phyloP scores from a whole-genome alignment of 1,140 invertebrate species.

The Holotrichia oblita region DNA sequence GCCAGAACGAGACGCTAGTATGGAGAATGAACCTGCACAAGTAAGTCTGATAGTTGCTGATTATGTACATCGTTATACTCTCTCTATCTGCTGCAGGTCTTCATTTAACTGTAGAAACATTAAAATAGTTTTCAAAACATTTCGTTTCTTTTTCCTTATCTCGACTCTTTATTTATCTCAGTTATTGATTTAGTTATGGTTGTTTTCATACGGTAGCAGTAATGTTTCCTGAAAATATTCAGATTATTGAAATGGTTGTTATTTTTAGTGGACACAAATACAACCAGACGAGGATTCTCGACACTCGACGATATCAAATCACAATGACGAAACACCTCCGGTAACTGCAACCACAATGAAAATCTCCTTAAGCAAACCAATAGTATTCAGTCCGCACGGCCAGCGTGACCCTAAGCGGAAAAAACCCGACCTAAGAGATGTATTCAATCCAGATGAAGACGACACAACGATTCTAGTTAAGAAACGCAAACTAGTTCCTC shows the following conservation, averaged over 20 bases:
- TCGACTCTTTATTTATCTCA: too few relatives aligned
- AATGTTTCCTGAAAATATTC: too few relatives aligned
- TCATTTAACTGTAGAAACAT: too few relatives aligned
- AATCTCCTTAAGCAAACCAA: conserved; percentile 58
- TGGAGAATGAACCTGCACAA: conserved; percentile 52
- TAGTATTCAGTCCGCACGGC: conserved; percentile 55
- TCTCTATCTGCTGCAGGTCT: background rate
- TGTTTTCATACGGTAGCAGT: too few relatives aligned
- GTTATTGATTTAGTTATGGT: too few relatives aligned
- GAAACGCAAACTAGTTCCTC: conserved; percentile 85
- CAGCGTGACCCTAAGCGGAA: conserved; percentile 62
- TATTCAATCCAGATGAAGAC: conserved; percentile 92
- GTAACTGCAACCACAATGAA: conserved; percentile 58
- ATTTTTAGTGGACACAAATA: conserved; percentile 56
- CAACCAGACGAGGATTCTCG: conserved; percentile 59
- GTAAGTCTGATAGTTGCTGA: conserved; percentile 41
- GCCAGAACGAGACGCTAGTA: conserved; percentile 48
- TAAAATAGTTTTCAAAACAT: too few relatives aligned
- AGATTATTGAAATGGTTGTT: too few relatives aligned
- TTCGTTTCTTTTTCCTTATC: too few relatives aligned
- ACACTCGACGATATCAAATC: conserved; percentile 56
- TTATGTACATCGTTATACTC: too few relatives aligned
- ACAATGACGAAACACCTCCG: conserved; percentile 50
- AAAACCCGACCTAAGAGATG: conserved; percentile 79
- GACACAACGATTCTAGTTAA: conserved; percentile 72